phyloP scores from a whole-genome alignment of 2,113 vertebrate species.

The Elachura formosa region DNA sequence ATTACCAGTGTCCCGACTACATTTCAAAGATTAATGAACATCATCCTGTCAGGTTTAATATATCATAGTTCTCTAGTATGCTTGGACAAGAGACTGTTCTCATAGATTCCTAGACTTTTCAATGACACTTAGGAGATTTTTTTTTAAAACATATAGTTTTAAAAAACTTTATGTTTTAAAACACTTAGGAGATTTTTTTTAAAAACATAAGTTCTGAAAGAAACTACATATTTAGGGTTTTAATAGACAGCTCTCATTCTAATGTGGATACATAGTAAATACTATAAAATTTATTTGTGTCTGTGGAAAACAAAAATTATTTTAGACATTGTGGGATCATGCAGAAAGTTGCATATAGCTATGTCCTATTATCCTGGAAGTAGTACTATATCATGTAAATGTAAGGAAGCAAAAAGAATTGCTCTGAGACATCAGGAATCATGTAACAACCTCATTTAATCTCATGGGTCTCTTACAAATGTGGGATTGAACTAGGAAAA shows the following conservation, averaged over 20 bases:
- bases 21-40: constrained; percentile 69
- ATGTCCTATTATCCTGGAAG: not conserved
- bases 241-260: not conserved
- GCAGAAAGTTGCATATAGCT: not conserved
- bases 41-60: constrained; percentile 52
- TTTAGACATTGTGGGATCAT: not conserved
- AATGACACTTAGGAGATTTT: not conserved
- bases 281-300: not conserved
- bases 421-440: not conserved
- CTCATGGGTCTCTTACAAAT: not conserved
- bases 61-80: not conserved
- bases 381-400: not conserved
- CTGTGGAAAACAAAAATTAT: not conserved
- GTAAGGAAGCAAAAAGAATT: not conserved
- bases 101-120: not conserved
- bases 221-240: not conserved
- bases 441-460: not conserved
- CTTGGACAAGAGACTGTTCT: not conserved
- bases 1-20: constrained; percentile 47
- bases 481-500: not conserved
- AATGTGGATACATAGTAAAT: not conserved
- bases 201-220: not conserved
- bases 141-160: too few relatives aligned
- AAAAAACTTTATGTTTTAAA: too few relatives aligned
- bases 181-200: not conserved